Percentiles rank a stretch among this genome's conserved stretches.
These are phyloP conservation scores for Leguminivora glycinivorella DNA, from an alignment of 1,140 invertebrate species.

Conservation along the genomic window DNA sequence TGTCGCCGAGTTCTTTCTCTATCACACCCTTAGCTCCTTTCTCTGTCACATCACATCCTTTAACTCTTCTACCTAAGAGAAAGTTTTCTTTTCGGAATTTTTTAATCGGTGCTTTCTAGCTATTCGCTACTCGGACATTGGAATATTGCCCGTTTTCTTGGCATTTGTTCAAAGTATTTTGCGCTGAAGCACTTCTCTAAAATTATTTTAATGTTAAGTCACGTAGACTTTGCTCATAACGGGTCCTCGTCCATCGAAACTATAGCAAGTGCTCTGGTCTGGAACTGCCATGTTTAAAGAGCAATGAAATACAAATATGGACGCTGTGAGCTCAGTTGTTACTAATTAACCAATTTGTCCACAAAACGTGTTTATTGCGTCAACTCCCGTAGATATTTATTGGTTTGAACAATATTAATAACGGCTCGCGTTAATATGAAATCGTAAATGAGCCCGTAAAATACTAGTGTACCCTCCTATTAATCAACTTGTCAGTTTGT, in stretches of 20 bases:
- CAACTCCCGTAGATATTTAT: slow-evolving; percentile 7
- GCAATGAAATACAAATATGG: slow-evolving; percentile 10
- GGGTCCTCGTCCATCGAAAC: background rate
- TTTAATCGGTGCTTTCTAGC: slow-evolving; percentile 11
- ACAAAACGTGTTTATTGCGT: slow-evolving; percentile 3
- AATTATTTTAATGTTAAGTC: slow-evolving; percentile 54
- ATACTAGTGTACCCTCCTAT: background rate
- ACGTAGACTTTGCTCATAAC: slow-evolving; percentile 31
- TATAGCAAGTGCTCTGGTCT: background rate
- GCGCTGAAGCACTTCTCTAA: slow-evolving; percentile 55
- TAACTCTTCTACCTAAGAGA: background rate
- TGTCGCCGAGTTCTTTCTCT: background rate
- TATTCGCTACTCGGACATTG: slow-evolving; percentile 48
- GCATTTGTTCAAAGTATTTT: slow-evolving; percentile 62
- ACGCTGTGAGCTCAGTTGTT: slow-evolving; percentile 10
- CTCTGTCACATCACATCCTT: background rate
- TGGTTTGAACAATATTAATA: slow-evolving; percentile 1
- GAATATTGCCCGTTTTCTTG: slow-evolving; percentile 59
- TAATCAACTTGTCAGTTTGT: background rate
- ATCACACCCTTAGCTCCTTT: background rate
- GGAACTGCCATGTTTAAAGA: background rate
- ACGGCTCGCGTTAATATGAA: background rate
- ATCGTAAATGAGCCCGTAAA: background rate
- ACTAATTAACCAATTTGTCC: slow-evolving; percentile 15
- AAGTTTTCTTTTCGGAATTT: background rate